Percentiles rank a stretch among this genome's conserved stretches.
phyloP scores from a whole-genome alignment of 2,888 invertebrate species.

The Apotomis capreana region DNA sequence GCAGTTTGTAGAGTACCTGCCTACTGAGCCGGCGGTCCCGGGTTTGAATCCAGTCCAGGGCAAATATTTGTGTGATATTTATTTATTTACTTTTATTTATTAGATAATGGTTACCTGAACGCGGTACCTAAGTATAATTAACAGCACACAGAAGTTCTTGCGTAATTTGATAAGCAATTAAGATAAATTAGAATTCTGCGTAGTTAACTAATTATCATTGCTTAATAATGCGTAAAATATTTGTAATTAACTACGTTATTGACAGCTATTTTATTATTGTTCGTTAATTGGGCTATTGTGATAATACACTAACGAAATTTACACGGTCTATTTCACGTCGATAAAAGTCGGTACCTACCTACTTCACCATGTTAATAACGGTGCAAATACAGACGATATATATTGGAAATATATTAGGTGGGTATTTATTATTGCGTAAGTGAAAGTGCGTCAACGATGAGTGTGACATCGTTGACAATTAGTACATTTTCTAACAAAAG shows the following conservation, averaged over 20 bases:
- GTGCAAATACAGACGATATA: not conserved
- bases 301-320: not conserved
- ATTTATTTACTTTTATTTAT: no score
- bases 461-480: not conserved
- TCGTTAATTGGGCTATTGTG: not conserved
- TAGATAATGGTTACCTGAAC: no score
- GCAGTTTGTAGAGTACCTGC: no score
- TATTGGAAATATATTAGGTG: not conserved
- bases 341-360: not conserved
- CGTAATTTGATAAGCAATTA: not conserved
- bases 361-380: not conserved
- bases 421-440: not conserved
- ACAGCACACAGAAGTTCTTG: no score
- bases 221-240: not conserved
- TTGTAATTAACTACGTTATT: not conserved
- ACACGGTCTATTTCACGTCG: not conserved
- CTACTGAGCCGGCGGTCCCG: no score
- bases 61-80: no score
- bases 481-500: not conserved
- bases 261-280: not conserved
- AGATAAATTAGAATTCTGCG: not conserved
- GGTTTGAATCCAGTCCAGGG: no score
- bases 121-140: no score
- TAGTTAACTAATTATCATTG: not conserved
- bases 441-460: not conserved